A percentile compares a stretch with the other conserved stretches of the same genome.
phyloP scores from a whole-genome alignment of 2,113 vertebrate species.

The Callospermophilus lateralis region DNA sequence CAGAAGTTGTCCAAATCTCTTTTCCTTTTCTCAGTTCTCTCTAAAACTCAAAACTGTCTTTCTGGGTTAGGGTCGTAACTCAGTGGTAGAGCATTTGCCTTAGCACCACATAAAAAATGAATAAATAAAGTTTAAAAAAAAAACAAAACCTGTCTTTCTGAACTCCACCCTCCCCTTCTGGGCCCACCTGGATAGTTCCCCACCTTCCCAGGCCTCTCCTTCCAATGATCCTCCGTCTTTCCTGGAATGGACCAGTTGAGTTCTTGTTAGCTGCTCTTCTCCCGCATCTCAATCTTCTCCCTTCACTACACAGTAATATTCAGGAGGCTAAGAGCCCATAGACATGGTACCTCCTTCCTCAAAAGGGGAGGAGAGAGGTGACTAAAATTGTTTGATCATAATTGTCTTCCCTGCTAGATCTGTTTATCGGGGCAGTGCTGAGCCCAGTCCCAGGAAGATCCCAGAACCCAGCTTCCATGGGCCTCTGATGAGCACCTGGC shows the following conservation, averaged over 20 bases:
- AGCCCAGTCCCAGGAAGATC: neutral
- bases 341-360: neutral
- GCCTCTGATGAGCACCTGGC: neutral
- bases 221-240: neutral
- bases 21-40: neutral
- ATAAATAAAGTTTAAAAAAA: too few species aligned
- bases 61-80: too few species aligned
- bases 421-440: accelerated
- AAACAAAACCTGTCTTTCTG: neutral
- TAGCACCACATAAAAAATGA: too few species aligned
- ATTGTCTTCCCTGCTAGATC: neutral
- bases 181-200: neutral
- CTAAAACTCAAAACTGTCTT: neutral
- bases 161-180: neutral
- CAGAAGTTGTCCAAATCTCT: neutral
- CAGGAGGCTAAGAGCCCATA: neutral
- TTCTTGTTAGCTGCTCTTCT: neutral
- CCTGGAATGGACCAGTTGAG: too few species aligned
- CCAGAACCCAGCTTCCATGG: neutral
- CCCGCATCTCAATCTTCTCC: neutral
- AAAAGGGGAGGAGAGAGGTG: neutral
- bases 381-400: neutral
- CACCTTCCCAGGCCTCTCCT: neutral
- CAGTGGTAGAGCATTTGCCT: too few species aligned
- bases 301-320: neutral